Percentiles rank a stretch among this genome's conserved stretches.
phyloP scores from a whole-genome alignment of 2,113 vertebrate species.

The Saguinus midas region DNA sequence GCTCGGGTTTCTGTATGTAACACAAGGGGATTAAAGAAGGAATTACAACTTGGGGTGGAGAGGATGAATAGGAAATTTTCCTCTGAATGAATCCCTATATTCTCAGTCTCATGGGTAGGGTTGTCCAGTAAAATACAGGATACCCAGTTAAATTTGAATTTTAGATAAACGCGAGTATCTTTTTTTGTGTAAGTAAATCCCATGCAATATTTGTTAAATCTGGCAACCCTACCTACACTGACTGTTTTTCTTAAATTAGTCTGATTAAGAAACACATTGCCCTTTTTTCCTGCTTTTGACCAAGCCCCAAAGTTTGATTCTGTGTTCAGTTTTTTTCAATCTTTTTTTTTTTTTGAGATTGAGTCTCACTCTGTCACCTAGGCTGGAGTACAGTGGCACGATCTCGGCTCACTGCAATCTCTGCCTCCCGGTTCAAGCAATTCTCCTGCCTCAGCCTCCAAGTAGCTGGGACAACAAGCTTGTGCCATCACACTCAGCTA shows the following conservation, averaged over 20 bases:
- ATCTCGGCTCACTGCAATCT: too few relatives aligned
- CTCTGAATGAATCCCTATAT: conserved; percentile 37
- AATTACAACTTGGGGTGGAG: background rate
- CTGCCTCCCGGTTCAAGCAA: too few relatives aligned
- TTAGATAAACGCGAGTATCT: background rate
- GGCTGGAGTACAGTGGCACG: too few relatives aligned
- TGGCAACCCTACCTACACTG: background rate
- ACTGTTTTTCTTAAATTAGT: background rate
- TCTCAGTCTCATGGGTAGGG: background rate
- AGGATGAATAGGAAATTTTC: conserved; percentile 23
- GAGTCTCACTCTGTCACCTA: too few relatives aligned
- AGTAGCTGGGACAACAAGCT: too few relatives aligned
- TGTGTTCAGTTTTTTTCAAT: background rate
- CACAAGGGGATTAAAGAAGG: conserved; percentile 54
- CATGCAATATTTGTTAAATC: background rate
- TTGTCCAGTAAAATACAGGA: background rate
- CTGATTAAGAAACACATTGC: background rate
- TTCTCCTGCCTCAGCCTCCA: too few relatives aligned
- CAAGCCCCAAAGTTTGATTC: background rate
- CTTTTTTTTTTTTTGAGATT: background rate
- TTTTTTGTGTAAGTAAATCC: background rate
- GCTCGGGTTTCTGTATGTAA: conserved; percentile 31
- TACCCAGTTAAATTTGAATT: background rate
- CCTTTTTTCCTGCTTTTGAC: background rate
- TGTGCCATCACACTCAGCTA: too few relatives aligned